Evolutionary conservation across 2,797 vertebrate species (phyloP).

Genomic region (Sebastes iracundus): DNA sequence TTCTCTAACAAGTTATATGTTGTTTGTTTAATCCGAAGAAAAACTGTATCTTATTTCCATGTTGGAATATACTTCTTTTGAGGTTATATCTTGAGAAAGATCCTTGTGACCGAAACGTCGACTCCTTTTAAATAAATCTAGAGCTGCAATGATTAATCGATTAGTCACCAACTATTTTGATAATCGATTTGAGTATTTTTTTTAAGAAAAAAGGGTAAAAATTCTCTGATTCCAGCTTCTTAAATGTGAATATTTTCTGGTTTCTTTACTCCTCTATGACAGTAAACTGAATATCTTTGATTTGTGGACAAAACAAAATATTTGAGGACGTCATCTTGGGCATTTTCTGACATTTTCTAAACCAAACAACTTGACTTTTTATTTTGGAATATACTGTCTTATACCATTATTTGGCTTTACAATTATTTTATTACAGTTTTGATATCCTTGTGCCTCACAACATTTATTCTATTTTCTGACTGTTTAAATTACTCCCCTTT

Average conservation of each 20-base stretch:
- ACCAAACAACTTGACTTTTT: not conserved
- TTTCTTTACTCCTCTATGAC: no score
- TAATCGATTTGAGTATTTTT: no score
- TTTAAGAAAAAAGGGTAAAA: no score
- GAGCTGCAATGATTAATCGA: no score
- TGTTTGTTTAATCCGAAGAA: not conserved
- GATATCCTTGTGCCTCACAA: not conserved
- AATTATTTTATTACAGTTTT: not conserved
- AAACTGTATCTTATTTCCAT: not conserved
- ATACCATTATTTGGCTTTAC: not conserved
- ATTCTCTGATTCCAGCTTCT: no score
- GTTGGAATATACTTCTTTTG: not conserved
- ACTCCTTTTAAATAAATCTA: no score
- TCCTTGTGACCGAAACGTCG: not conserved
- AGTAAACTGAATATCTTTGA: no score
- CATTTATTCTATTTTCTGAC: not conserved
- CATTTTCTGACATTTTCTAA: no score
- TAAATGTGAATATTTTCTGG: no score
- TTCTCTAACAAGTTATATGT: rapidly evolving
- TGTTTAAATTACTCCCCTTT: not conserved
- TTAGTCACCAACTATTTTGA: no score
- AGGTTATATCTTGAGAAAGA: not conserved
- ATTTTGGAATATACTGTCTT: not conserved
- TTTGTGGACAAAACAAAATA: rapidly evolving
- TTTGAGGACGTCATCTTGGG: no score